phyloP scores from a whole-genome alignment of 2,113 vertebrate species.

The Austrofundulus limnaeus region DNA sequence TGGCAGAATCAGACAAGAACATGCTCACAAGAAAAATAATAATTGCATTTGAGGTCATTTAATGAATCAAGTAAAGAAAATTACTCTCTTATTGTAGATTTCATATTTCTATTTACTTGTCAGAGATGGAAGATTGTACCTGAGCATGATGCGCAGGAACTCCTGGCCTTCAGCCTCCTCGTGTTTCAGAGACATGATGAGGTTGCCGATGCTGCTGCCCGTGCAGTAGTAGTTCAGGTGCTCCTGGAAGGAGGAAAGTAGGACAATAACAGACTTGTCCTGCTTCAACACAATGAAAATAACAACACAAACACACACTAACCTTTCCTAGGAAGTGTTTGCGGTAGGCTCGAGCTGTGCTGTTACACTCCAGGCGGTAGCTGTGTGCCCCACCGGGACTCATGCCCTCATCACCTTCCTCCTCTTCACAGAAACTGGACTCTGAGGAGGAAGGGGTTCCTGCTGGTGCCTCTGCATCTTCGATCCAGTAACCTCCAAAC shows the following conservation, averaged over 20 bases:
- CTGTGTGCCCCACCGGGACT: slow-evolving; percentile 77
- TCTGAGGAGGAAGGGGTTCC: slow-evolving; percentile 81
- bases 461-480: slow-evolving; percentile 87
- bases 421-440: slow-evolving; percentile 84
- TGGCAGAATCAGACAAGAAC: not conserved
- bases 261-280: not conserved
- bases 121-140: slow-evolving; percentile 66
- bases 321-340: slow-evolving; percentile 97
- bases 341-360: slow-evolving; percentile 88
- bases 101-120: too few species aligned
- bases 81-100: slow-evolving; percentile 3
- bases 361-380: slow-evolving; percentile 90
- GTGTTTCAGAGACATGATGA: slow-evolving; percentile 95
- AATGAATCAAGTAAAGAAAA: not conserved
- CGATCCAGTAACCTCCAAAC: slow-evolving; percentile 98
- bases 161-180: slow-evolving; percentile 91
- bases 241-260: slow-evolving; percentile 76
- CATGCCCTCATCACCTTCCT: slow-evolving; percentile 80
- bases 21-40: not conserved
- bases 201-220: slow-evolving; percentile 87
- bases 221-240: slow-evolving; percentile 97
- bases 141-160: slow-evolving; percentile 91
- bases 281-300: not conserved
- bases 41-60: not conserved
- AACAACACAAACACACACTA: slow-evolving; percentile 32